Percentiles rank a stretch among this genome's conserved stretches.
Conservation (phyloP, 2,888 invertebrate genomes). For the Sinohyriopsis cumingii region DNA sequence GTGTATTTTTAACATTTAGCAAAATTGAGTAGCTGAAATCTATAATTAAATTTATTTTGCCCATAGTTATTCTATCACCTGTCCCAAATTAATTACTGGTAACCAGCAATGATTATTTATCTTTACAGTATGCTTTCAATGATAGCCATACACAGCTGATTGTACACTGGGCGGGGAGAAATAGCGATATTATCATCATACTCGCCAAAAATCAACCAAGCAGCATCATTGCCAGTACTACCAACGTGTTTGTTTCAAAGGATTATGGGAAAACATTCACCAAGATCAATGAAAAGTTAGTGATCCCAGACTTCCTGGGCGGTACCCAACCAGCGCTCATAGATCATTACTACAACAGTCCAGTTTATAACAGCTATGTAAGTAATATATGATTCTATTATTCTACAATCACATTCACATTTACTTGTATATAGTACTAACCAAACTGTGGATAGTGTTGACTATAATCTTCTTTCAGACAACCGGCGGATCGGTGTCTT, state of each 20-base stretch:
- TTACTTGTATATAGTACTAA: no score
- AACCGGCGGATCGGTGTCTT: no score
- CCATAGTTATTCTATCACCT: no score
- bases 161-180: conserved; percentile 94
- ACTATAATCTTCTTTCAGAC: no score
- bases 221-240: conserved; percentile 73
- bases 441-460: no score
- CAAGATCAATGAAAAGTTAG: conserved; percentile 77
- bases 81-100: no score
- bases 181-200: conserved; percentile 89
- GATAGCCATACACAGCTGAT: conserved; percentile 91
- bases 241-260: conserved; percentile 88
- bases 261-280: conserved; percentile 88
- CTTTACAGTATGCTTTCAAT: conserved; percentile 82
- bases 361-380: conserved; percentile 84
- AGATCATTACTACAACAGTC: conserved; percentile 89
- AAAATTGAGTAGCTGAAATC: no score
- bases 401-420: no score
- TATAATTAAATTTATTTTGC: no score
- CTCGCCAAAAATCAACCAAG: conserved; percentile 80
- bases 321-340: conserved; percentile 78
- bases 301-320: conserved; percentile 76
- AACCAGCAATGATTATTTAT: neutral
- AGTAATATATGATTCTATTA: conserved; percentile 73
- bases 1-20: no score